Conservation (phyloP, 2,888 invertebrate species). For the Pedicia rivosa region DNA sequence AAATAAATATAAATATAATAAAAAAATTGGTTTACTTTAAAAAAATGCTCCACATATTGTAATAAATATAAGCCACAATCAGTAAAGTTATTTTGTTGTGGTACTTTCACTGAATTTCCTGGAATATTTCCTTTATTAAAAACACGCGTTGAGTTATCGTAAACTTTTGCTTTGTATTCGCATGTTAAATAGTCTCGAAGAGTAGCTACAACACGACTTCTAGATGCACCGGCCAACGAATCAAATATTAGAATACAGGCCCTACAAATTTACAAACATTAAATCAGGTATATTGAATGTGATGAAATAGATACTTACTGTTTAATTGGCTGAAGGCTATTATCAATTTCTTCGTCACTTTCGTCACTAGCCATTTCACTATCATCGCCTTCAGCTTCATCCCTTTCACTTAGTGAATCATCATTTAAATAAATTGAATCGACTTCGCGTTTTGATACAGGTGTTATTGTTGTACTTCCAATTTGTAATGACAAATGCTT, state of each 20-base stretch:
- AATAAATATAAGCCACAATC: constrained; percentile 94
- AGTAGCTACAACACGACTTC: constrained; percentile 74
- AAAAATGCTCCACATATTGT: constrained; percentile 94
- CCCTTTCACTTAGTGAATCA: constrained; percentile 51
- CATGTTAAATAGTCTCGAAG: constrained; percentile 81
- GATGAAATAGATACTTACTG: too few species aligned
- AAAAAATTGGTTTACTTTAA: constrained; percentile 47
- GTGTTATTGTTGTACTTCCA: constrained; percentile 49
- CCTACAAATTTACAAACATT: constrained; percentile 6
- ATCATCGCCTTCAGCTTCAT: constrained; percentile 70
- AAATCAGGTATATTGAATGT: too few species aligned
- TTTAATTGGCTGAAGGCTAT: constrained; percentile 13
- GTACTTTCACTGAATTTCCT: constrained; percentile 78
- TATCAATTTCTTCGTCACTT: constrained; percentile 23
- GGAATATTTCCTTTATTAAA: constrained; percentile 75
- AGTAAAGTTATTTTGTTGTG: constrained; percentile 94
- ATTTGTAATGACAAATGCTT: constrained; percentile 42
- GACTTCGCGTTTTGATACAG: constrained; percentile 32
- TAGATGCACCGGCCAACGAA: constrained; percentile 65
- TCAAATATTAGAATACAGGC: constrained; percentile 93
- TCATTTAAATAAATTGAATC: constrained; percentile 51
- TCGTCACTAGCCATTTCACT: constrained; percentile 44
- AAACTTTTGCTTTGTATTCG: constrained; percentile 61
- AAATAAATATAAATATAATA: neutral
- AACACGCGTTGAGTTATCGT: constrained; percentile 34